Evolutionary conservation across 2,888 invertebrate species (phyloP).

Genomic region (Lycaena phlaeas): DNA sequence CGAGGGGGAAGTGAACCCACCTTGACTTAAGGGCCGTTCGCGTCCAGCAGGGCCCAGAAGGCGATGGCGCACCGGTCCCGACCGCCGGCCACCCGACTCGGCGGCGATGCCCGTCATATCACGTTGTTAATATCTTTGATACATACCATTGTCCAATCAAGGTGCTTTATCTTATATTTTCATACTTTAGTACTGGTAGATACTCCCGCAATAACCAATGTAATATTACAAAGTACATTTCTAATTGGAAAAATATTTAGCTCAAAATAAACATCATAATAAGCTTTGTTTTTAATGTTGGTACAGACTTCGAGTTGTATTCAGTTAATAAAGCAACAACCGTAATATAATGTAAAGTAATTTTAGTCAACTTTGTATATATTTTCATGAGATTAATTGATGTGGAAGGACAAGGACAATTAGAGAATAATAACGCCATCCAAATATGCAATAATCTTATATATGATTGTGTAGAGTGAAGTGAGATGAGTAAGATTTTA

Average conservation of each 20-base stretch:
- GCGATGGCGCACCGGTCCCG: slow-evolving; percentile 46
- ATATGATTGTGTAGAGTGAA: slow-evolving; percentile 65
- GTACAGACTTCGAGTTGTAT: slow-evolving; percentile 31
- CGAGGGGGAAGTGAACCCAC: slow-evolving; percentile 51
- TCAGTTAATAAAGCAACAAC: slow-evolving; percentile 33
- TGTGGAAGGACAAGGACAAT: slow-evolving; percentile 52
- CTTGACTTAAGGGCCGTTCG: slow-evolving; percentile 40
- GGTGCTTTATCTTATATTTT: slow-evolving; percentile 75
- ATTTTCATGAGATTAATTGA: slow-evolving; percentile 67
- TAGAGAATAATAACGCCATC: slow-evolving; percentile 66
- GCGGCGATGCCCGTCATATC: slow-evolving; percentile 66
- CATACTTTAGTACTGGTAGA: slow-evolving; percentile 74
- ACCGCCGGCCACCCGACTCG: slow-evolving; percentile 42
- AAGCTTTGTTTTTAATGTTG: slow-evolving; percentile 45
- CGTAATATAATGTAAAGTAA: slow-evolving; percentile 63
- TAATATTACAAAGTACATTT: slow-evolving; percentile 44
- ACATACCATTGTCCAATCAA: slow-evolving; percentile 74
- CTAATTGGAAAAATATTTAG: slow-evolving; percentile 38
- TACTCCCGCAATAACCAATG: slow-evolving; percentile 66
- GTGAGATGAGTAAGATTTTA: slow-evolving; percentile 58
- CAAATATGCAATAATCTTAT: slow-evolving; percentile 67
- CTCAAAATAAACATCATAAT: slow-evolving; percentile 37
- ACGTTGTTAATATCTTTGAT: slow-evolving; percentile 73
- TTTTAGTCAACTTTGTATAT: slow-evolving; percentile 70
- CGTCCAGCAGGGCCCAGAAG: slow-evolving; percentile 29